phyloP scores from a whole-genome alignment of 2,888 invertebrate genomes.

The Agonopterix alstromeriana region DNA sequence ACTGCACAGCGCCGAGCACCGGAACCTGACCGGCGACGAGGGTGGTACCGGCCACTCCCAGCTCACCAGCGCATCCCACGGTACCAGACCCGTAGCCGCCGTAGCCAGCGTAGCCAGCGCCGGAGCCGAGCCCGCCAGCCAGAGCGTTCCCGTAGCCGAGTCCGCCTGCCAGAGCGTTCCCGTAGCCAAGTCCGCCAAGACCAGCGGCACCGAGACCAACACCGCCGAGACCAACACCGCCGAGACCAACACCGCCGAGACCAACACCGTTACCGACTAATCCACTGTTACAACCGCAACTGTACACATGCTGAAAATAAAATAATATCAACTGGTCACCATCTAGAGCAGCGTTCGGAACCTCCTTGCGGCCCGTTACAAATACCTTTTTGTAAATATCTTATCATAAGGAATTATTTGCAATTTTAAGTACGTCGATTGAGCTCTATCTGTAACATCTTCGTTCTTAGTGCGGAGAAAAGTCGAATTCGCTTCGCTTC shows the following conservation, averaged over 20 bases:
- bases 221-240: not conserved
- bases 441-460: no score
- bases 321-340: not conserved
- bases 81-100: conserved; percentile 19
- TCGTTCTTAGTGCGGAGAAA: no score
- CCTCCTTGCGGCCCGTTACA: no score
- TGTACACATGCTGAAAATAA: conserved; percentile 5
- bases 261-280: not conserved
- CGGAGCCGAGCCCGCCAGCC: conserved; percentile 9
- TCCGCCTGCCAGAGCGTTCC: not conserved
- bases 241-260: not conserved
- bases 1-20: conserved; percentile 26
- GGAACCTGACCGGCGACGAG: conserved; percentile 29
- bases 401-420: no score
- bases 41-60: conserved; percentile 23
- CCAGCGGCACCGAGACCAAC: not conserved
- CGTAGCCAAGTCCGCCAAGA: not conserved
- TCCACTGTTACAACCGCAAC: not conserved
- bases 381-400: no score
- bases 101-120: not conserved
- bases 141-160: not conserved
- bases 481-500: no score
- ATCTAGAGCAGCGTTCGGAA: not conserved
- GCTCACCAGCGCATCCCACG: conserved; percentile 16
- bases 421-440: no score